These are phyloP conservation scores for Apis florea DNA, from an alignment of 1,140 invertebrate species.

Conservation along the genomic window DNA sequence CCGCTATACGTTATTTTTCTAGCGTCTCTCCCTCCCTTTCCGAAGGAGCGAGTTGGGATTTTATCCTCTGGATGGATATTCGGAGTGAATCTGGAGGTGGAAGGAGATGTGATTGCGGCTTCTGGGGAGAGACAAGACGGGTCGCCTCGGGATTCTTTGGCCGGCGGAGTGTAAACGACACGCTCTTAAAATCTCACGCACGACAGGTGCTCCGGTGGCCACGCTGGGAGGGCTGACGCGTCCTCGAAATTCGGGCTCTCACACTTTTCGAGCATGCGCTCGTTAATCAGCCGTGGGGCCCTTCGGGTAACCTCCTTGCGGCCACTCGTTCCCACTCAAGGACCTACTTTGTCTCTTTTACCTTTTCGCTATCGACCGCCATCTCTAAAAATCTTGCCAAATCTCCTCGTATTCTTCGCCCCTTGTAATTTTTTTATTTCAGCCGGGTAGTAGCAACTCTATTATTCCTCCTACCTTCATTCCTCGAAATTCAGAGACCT, in stretches of 20 bases:
- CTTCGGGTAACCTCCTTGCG: constrained; percentile 39
- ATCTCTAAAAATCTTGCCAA: background rate
- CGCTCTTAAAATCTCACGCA: constrained; percentile 30
- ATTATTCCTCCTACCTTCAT: no score
- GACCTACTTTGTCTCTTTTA: constrained; percentile 19
- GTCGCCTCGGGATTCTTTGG: background rate
- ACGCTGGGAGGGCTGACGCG: constrained; percentile 40
- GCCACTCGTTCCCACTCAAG: background rate
- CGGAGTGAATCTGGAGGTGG: no score
- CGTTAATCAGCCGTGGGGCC: constrained; percentile 51
- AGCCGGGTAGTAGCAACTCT: no score
- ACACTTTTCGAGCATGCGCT: constrained; percentile 51
- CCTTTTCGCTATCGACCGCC: background rate
- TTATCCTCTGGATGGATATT: background rate
- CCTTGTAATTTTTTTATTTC: no score
- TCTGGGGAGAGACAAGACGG: background rate
- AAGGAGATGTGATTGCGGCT: background rate
- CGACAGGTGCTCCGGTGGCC: constrained; percentile 40
- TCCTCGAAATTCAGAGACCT: no score
- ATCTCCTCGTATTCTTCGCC: no score
- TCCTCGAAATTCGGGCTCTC: constrained; percentile 53
- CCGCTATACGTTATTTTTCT: no score
- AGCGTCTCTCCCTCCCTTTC: no score
- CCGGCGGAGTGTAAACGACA: constrained; percentile 24
- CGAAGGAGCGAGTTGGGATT: background rate